These are phyloP conservation scores for Platerodrilus igneus DNA, from an alignment of 2,888 invertebrate genomes.

Conservation along the genomic window DNA sequence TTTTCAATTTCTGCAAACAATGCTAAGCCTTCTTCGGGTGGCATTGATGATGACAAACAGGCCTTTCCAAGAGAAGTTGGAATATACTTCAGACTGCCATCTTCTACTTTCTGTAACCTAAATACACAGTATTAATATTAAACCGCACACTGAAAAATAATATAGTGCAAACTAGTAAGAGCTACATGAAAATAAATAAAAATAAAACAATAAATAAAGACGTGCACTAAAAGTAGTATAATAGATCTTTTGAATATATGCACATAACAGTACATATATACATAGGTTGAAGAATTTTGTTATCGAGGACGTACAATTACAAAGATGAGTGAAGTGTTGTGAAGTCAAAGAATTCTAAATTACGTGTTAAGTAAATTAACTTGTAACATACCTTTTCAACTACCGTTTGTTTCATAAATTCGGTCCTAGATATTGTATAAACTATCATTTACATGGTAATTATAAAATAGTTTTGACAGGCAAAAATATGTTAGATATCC, in stretches of 20 bases:
- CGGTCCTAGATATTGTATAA: too few species aligned
- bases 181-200: background rate
- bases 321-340: too few species aligned
- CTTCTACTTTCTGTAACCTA: slow-evolving; percentile 50
- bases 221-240: background rate
- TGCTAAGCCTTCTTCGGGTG: slow-evolving; percentile 88
- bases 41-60: slow-evolving; percentile 86
- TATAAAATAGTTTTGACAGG: too few species aligned
- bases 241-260: background rate
- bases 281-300: too few species aligned
- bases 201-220: background rate
- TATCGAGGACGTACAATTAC: too few species aligned
- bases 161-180: background rate
- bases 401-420: too few species aligned
- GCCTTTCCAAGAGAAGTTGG: slow-evolving; percentile 89
- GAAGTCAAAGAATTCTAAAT: too few species aligned
- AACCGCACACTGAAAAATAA: background rate
- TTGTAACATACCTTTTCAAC: too few species aligned
- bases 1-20: slow-evolving; percentile 86
- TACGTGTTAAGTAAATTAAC: too few species aligned
- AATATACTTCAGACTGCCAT: slow-evolving; percentile 54
- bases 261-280: slow-evolving; percentile 1
- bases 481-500: too few species aligned
- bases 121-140: background rate
- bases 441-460: too few species aligned